A percentile compares a stretch with the other conserved stretches of the same genome.
Conservation (phyloP, 1,140 invertebrate genomes). For the Venturia canescens region DNA sequence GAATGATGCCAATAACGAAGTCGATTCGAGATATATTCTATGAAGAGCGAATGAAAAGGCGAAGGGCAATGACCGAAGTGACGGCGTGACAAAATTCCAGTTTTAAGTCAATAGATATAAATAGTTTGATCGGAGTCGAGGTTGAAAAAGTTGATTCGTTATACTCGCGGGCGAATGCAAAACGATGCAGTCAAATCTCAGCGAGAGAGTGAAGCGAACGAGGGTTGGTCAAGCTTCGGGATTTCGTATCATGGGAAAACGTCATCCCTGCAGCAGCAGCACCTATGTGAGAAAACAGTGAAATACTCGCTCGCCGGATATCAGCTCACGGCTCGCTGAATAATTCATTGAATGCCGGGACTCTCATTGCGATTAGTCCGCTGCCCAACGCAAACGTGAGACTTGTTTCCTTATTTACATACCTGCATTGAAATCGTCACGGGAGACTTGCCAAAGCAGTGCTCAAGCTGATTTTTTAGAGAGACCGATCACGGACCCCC, state of each 20-base stretch:
- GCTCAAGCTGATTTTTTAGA: not conserved
- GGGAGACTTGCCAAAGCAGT: constrained; percentile 52
- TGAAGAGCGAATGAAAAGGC: too few relatives aligned
- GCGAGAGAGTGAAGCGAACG: not conserved
- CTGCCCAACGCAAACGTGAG: constrained; percentile 17
- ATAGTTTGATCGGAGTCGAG: too few relatives aligned
- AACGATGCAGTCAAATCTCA: constrained; percentile 46
- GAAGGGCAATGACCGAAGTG: too few relatives aligned
- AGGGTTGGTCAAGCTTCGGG: constrained; percentile 7
- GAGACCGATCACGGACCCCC: constrained; percentile 7
- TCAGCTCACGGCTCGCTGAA: constrained; percentile 59
- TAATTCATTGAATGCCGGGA: constrained; percentile 60
- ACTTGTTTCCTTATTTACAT: constrained; percentile 59
- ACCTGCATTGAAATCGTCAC: constrained; percentile 56
- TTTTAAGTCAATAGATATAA: too few relatives aligned
- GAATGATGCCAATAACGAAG: too few relatives aligned
- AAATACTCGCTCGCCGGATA: constrained; percentile 56
- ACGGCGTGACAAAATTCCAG: too few relatives aligned
- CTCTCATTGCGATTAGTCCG: constrained; percentile 32
- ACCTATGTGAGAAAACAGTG: constrained; percentile 30
- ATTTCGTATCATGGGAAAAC: constrained; percentile 59
- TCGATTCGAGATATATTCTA: too few relatives aligned
- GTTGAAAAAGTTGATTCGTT: too few relatives aligned
- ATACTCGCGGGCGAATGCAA: constrained; percentile 18
- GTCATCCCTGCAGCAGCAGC: not conserved